Percentiles rank a stretch among this genome's conserved stretches.
phyloP scores from a whole-genome alignment of 2,888 invertebrate species.

The Mallateleia sp. region DNA sequence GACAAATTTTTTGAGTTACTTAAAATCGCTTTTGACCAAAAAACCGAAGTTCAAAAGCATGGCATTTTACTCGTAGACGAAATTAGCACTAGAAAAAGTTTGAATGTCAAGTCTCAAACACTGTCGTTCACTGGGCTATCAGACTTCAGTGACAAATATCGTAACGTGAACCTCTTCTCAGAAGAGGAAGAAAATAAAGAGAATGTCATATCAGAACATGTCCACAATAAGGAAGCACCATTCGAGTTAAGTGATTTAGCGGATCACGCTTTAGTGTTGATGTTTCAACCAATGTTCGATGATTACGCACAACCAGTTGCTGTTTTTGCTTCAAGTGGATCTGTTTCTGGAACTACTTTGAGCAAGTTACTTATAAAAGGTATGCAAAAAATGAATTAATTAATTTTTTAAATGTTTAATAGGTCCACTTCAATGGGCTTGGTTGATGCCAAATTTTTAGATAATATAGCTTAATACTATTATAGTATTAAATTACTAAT shows the following conservation, averaged over 20 bases:
- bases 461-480: no score
- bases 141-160: conserved; percentile 21
- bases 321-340: conserved; percentile 75
- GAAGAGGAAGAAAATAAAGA: no score
- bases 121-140: conserved; percentile 13
- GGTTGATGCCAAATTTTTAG: no score
- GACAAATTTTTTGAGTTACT: conserved; percentile 54
- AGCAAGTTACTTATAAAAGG: conserved; percentile 4
- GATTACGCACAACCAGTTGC: no score
- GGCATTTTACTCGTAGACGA: conserved; percentile 22
- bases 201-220: no score
- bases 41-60: conserved; percentile 49
- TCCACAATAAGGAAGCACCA: no score
- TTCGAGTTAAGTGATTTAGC: no score
- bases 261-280: conserved; percentile 55
- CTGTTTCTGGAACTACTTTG: conserved; percentile 40
- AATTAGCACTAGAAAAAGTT: conserved; percentile 29
- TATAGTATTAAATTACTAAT: no score
- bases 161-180: no score
- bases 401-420: no score
- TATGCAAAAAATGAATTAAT: no score
- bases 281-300: conserved; percentile 75
- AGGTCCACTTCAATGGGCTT: no score
- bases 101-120: not conserved
- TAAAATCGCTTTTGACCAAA: conserved; percentile 10